Conservation (phyloP, 2,797 vertebrate genomes). For the Mormyrus proboscirostris region DNA sequence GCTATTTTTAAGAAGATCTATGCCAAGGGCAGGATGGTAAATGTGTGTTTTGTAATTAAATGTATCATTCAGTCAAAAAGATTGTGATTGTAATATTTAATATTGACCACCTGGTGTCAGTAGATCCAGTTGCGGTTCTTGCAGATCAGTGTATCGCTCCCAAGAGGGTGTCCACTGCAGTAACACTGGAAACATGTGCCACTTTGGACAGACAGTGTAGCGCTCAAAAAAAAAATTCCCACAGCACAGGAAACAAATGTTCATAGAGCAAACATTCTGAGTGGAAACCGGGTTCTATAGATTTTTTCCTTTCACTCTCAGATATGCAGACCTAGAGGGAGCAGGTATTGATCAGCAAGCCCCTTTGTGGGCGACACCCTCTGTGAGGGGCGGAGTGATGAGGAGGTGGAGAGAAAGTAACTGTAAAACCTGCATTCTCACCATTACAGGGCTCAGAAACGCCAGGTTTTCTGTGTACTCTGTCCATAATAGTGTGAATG, state of each 20-base stretch:
- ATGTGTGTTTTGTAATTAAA: background rate
- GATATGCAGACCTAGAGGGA: background rate
- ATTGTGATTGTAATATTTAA: background rate
- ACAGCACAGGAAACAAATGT: background rate
- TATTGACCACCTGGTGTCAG: conserved; percentile 15
- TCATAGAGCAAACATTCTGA: background rate
- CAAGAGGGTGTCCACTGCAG: conserved; percentile 12
- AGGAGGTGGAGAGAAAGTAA: background rate
- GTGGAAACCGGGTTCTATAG: background rate
- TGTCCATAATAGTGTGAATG: conserved; percentile 17
- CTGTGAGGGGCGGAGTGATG: background rate
- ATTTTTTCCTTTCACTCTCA: background rate
- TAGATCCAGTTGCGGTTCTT: background rate
- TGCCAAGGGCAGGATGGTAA: background rate
- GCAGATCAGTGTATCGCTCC: background rate
- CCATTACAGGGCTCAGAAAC: background rate
- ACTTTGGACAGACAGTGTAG: background rate
- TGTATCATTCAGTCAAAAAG: background rate
- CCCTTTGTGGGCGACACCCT: background rate
- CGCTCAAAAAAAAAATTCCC: background rate
- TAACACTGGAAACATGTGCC: background rate
- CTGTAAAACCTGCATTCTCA: background rate
- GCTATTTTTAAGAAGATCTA: background rate
- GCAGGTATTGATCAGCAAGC: background rate
- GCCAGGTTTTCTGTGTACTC: conserved; percentile 37